Evolutionary conservation across 2,888 invertebrate species (phyloP), one percentile per base, ranked within the genome.

Genomic region (Crepidodera aurea): DNA sequence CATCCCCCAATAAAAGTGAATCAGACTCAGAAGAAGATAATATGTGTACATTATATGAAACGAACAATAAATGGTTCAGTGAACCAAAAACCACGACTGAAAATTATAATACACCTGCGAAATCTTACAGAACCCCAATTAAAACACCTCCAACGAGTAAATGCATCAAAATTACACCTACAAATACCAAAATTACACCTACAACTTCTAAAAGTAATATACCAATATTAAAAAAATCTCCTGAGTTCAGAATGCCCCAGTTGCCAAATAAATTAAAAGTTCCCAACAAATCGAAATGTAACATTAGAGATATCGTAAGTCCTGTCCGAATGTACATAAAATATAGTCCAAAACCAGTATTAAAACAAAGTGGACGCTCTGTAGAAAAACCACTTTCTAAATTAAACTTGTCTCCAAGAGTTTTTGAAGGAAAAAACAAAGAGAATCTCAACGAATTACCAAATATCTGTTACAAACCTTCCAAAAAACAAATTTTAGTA

Each of bases 301-400:
- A 12, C 13, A 10, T 6, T 5, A 34, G 39, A n/a, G 25, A 37
- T 6, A 5, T 13, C n/a, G 53, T 64, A 7, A 67, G 67, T 15
- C 67, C 67, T 8, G 64, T 67, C 3, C 51, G 64, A 7, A 37
- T 64, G 29, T 67, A 67, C 22, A 67, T 67, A 32, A 64, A 64
- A 18, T 55, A 64, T 37, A 67, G 67, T 48, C 64, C 67, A 5
- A 50, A 44, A 10, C 19, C 62, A 1, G 25, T 62, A 2, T 19
- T 64, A 18, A 60, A 56, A 51, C 48, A 62, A 29, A 64, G 62
- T 12, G 40, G 62, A 3, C 12, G 25, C 4, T n/a, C 34, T 1
- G 27, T 6, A 2, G 50, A 34, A 6, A 44, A 16, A 10, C 22
- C 34, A n/a, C 37, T 3, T 15, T 4, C 12, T 5, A 46, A 16